These are phyloP conservation scores for Lycopodina hypogea DNA, from an alignment of 37 sponge, comb jelly and placozoan species.

Conservation along the genomic window DNA sequence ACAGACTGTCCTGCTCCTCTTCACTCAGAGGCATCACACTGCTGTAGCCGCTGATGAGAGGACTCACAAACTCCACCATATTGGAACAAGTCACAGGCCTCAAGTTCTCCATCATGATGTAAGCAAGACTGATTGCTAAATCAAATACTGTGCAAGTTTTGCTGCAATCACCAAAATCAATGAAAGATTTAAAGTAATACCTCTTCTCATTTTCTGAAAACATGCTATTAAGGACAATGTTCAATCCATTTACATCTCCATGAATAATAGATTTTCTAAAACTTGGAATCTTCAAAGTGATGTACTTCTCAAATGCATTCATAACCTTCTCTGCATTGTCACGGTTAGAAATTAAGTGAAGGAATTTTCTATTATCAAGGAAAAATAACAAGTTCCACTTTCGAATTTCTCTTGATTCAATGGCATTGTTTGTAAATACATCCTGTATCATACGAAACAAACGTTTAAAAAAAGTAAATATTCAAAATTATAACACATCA, in stretches of 20 bases:
- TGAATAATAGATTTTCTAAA: constrained; percentile 33
- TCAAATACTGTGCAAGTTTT: constrained; percentile 47
- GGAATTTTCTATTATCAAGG: not conserved
- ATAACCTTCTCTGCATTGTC: constrained; percentile 17
- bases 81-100: not conserved
- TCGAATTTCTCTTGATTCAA: not conserved
- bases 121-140: constrained; percentile 27
- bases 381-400: constrained; percentile 29
- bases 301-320: not conserved
- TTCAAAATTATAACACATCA: no score
- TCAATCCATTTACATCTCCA: constrained; percentile 38
- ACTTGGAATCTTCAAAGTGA: constrained; percentile 18
- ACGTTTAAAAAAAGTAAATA: no score
- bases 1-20: constrained; percentile 38
- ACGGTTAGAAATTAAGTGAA: not conserved
- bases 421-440: constrained; percentile 2
- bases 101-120: constrained; percentile 20
- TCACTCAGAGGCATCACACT: constrained; percentile 8
- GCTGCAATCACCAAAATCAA: constrained; percentile 33
- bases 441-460: not conserved
- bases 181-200: not conserved
- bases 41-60: constrained; percentile 32
- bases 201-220: not conserved
- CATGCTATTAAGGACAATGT: constrained; percentile 11
- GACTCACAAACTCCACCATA: constrained; percentile 19